Conservation (phyloP, 2,113 vertebrate genomes). For the Zosterops lateralis region DNA sequence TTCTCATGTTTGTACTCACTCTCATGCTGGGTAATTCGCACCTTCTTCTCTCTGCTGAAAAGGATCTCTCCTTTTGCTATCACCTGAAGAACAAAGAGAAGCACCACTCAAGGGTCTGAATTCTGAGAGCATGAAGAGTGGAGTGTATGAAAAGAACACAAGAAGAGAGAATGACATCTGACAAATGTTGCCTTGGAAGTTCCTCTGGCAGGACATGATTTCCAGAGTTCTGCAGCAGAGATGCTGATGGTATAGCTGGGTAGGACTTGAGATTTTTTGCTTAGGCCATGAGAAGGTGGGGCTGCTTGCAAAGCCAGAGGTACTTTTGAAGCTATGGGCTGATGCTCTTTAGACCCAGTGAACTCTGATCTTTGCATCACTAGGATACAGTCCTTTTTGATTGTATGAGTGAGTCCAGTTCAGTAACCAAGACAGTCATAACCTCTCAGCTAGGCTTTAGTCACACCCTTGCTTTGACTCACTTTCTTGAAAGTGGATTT, state of each 20-base stretch:
- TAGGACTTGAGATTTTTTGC: background rate
- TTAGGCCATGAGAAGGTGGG: background rate
- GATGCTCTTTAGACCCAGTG: background rate
- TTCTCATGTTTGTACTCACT: constrained; percentile 26
- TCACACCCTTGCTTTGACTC: background rate
- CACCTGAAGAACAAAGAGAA: constrained; percentile 19
- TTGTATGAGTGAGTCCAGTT: rapidly evolving
- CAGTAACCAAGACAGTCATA: background rate
- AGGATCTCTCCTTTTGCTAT: constrained; percentile 51
- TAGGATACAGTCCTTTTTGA: background rate
- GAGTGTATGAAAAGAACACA: background rate
- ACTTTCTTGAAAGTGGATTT: background rate
- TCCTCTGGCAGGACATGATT: background rate
- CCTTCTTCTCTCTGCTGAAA: constrained; percentile 28
- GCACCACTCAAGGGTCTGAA: background rate
- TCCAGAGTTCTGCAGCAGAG: background rate
- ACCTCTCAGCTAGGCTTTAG: background rate
- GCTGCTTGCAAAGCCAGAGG: background rate
- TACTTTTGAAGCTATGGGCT: background rate
- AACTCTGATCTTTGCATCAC: background rate
- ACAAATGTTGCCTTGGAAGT: background rate
- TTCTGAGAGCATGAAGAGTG: background rate
- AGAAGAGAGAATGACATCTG: background rate
- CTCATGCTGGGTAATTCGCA: background rate
- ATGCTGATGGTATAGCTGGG: background rate